Conservation (phyloP, 2,113 vertebrate genomes). For the Nesoenas mayeri region DNA sequence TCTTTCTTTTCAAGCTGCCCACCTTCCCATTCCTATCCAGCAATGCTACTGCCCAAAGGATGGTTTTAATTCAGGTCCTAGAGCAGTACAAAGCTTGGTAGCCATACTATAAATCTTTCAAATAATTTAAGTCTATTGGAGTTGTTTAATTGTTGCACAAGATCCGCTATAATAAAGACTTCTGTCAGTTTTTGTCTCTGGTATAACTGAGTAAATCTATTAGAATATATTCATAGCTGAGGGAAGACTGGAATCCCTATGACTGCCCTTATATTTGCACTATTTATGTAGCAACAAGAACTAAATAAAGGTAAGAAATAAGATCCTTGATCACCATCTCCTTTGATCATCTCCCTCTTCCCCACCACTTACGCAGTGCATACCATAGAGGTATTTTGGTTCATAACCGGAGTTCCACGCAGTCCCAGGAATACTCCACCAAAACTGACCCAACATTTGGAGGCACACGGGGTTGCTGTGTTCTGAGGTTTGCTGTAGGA, state of each 20-base stretch:
- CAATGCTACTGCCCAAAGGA: neutral
- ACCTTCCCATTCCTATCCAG: neutral
- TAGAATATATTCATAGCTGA: constrained; percentile 43
- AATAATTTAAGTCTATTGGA: neutral
- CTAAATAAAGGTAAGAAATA: constrained; percentile 47
- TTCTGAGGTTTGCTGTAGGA: neutral
- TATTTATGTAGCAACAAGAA: constrained; percentile 63
- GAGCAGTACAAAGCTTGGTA: neutral
- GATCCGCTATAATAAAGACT: neutral
- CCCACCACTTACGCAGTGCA: neutral
- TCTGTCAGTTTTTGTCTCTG: neutral
- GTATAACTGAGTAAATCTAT: constrained; percentile 27
- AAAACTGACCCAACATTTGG: neutral
- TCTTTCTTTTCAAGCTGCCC: constrained; percentile 23
- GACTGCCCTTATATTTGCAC: constrained; percentile 47
- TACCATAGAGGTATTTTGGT: neutral
- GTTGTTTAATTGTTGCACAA: constrained; percentile 1
- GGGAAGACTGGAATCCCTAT: constrained; percentile 36
- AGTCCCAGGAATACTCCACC: neutral
- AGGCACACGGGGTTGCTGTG: neutral
- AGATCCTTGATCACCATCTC: constrained; percentile 50
- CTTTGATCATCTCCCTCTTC: constrained; percentile 41
- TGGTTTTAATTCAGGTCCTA: constrained; percentile 39
- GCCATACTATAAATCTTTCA: neutral
- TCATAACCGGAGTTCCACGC: neutral